phyloP scores from a whole-genome alignment of 1,140 invertebrate genomes.

The Rhopalosiphum maidis region DNA sequence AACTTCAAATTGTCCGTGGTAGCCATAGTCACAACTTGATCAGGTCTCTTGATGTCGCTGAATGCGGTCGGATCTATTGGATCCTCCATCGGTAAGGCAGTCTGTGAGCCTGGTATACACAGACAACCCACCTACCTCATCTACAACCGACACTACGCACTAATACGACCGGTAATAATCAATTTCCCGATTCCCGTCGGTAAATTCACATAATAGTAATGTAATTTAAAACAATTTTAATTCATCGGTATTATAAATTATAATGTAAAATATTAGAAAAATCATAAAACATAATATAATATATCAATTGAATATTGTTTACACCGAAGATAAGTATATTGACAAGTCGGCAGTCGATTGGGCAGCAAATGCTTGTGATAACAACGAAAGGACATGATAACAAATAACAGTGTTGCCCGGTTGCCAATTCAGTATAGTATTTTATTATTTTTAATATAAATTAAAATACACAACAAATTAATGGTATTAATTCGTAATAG shows the following conservation, averaged over 20 bases:
- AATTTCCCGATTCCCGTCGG: neutral
- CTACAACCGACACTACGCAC: neutral
- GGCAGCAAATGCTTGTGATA: conserved; percentile 27
- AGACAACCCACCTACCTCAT: conserved; percentile 3
- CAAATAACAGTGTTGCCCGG: conserved; percentile 5
- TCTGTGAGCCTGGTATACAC: neutral
- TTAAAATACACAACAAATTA: neutral
- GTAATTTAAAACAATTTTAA: neutral
- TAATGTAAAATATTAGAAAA: neutral
- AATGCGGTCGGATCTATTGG: neutral
- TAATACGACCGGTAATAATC: neutral
- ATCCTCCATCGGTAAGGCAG: conserved; percentile 33
- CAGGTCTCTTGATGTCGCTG: conserved; percentile 76
- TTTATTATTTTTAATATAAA: neutral
- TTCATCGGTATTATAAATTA: neutral
- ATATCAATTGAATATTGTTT: conserved; percentile 46
- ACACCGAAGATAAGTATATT: conserved; percentile 49
- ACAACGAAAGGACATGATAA: neutral
- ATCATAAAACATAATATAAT: neutral
- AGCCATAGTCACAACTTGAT: conserved; percentile 87
- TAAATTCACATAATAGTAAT: neutral
- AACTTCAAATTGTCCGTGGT: conserved; percentile 92
- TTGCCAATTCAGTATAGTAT: neutral
- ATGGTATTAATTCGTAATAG: neutral
- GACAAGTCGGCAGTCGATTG: conserved; percentile 55